A percentile compares a stretch with the other conserved stretches of the same genome.
Conservation (phyloP, 2,888 invertebrate species). For the Xanthia togata region DNA sequence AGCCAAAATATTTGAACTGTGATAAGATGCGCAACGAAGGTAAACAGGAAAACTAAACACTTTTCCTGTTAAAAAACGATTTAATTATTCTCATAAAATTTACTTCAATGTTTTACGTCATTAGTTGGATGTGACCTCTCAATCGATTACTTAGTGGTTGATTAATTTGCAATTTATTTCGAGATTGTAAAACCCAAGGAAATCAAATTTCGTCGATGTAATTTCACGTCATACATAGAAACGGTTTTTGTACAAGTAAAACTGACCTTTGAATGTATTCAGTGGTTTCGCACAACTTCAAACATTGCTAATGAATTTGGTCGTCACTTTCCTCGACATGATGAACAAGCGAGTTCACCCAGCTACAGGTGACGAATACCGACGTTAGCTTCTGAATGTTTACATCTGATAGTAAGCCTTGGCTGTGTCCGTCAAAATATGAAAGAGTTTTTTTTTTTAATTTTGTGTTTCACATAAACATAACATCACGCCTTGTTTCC, state of each 20-base stretch:
- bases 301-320: slow-evolving; percentile 42
- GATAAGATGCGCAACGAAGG: slow-evolving; percentile 34
- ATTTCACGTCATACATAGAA: background rate
- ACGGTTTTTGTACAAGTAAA: slow-evolving; percentile 2
- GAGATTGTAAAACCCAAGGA: slow-evolving; percentile 5
- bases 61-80: slow-evolving; percentile 46
- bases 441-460: background rate
- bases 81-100: slow-evolving; percentile 7
- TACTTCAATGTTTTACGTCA: slow-evolving; percentile 27
- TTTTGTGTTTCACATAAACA: no score
- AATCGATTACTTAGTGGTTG: slow-evolving; percentile 4
- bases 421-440: slow-evolving; percentile 7
- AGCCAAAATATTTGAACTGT: slow-evolving; percentile 28
- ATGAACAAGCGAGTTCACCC: slow-evolving; percentile 33
- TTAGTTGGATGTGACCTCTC: slow-evolving; percentile 20
- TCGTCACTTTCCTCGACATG: slow-evolving; percentile 35
- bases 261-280: slow-evolving; percentile 33
- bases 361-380: slow-evolving; percentile 20
- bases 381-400: slow-evolving; percentile 32
- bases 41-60: slow-evolving; percentile 34
- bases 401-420: slow-evolving; percentile 19
- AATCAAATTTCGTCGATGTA: slow-evolving; percentile 5
- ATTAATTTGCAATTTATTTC: slow-evolving; percentile 5
- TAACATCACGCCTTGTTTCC: no score
- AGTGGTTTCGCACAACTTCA: slow-evolving; percentile 31